Conservation (phyloP, 2,113 vertebrate species). For the Mastomys natalensis region DNA sequence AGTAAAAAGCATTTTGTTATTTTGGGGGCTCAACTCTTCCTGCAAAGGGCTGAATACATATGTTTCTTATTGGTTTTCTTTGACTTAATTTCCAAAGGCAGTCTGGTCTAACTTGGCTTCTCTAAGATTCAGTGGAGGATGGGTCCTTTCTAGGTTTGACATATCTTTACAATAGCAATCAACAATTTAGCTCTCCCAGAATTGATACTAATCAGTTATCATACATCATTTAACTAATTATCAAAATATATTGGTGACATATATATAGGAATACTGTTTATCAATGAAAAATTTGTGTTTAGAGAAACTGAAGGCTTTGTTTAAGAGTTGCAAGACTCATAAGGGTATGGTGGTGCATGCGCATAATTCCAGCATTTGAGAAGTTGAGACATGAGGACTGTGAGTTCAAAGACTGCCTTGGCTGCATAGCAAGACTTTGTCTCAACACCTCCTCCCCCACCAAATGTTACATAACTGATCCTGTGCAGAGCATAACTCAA, state of each 20-base stretch:
- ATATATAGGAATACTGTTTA: background rate
- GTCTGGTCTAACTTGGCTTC: constrained; percentile 31
- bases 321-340: constrained; percentile 29
- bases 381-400: background rate
- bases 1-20: constrained; percentile 31
- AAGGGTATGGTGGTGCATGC: background rate
- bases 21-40: constrained; percentile 33
- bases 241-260: background rate
- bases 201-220: constrained; percentile 15
- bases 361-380: background rate
- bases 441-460: background rate
- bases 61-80: constrained; percentile 45
- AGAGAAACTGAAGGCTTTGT: background rate
- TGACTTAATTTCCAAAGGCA: constrained; percentile 27
- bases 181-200: constrained; percentile 7
- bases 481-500: background rate
- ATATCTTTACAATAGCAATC: background rate
- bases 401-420: background rate
- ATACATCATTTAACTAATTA: background rate
- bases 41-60: constrained; percentile 34
- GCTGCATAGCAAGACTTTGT: background rate
- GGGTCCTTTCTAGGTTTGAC: background rate
- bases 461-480: constrained; percentile 7
- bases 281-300: constrained; percentile 45
- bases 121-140: background rate